Conservation (phyloP, 2,113 vertebrate species). For the Nanorana parkeri region DNA sequence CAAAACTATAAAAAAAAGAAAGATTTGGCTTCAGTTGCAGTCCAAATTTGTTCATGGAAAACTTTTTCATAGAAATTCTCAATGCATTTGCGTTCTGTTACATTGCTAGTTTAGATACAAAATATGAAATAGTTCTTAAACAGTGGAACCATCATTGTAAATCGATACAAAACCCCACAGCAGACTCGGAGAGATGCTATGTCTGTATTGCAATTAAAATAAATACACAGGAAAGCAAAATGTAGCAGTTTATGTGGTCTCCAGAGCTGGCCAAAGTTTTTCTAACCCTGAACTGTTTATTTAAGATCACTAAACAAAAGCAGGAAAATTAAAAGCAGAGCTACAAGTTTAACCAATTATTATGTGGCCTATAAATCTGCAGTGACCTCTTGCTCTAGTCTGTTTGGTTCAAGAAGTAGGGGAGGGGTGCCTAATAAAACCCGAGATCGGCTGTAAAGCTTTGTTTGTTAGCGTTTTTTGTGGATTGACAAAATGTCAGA, state of each 20-base stretch:
- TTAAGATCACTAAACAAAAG: constrained; percentile 8
- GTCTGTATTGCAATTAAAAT: neutral
- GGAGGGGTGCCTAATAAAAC: neutral
- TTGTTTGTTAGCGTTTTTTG: neutral
- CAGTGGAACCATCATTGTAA: too few relatives aligned
- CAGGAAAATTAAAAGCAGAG: constrained; percentile 7
- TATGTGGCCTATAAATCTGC: constrained; percentile 10
- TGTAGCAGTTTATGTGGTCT: constrained; percentile 6
- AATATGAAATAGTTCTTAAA: too few relatives aligned
- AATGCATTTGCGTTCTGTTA: too few relatives aligned
- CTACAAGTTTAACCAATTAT: neutral
- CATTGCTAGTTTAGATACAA: too few relatives aligned
- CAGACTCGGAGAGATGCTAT: neutral
- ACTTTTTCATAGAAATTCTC: too few relatives aligned
- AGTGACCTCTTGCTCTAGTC: constrained; percentile 5
- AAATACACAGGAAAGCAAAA: neutral
- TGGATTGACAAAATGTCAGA: neutral
- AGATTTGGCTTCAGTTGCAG: too few relatives aligned
- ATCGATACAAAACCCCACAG: too few relatives aligned
- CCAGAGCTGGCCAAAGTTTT: constrained; percentile 12
- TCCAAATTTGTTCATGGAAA: too few relatives aligned
- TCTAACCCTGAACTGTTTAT: constrained; percentile 28
- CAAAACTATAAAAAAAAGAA: too few relatives aligned
- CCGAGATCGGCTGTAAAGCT: neutral
- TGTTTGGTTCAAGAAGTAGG: neutral